phyloP scores from a whole-genome alignment of 2,797 vertebrate genomes.

The Mallotus villosus region DNA sequence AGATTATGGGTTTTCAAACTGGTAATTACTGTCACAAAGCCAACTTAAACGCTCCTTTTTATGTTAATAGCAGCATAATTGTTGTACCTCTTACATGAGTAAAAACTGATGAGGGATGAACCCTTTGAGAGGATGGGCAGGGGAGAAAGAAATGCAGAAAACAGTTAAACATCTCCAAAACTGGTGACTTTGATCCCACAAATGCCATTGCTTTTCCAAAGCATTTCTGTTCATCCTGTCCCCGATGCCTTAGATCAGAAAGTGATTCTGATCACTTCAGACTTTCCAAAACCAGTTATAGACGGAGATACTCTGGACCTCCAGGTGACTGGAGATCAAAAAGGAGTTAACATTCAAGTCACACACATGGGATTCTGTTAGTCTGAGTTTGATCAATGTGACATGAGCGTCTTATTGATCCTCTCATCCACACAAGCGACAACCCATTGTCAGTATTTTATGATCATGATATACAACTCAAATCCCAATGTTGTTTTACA shows the following conservation, averaged over 20 bases:
- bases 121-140: too few species aligned
- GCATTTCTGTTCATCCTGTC: too few species aligned
- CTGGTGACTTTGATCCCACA: too few species aligned
- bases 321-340: too few species aligned
- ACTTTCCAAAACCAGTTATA: too few species aligned
- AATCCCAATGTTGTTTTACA: constrained; percentile 9
- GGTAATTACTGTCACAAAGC: constrained; percentile 48
- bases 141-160: too few species aligned
- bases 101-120: too few species aligned
- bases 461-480: constrained; percentile 24
- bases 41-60: constrained; percentile 39
- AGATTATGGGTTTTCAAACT: constrained; percentile 52
- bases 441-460: constrained; percentile 31
- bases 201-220: too few species aligned
- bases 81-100: background rate
- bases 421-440: constrained; percentile 31
- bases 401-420: constrained; percentile 40
- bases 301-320: too few species aligned
- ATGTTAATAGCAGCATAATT: constrained; percentile 39
- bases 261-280: too few species aligned
- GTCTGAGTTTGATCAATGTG: constrained; percentile 47
- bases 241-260: too few species aligned
- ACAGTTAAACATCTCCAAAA: too few species aligned
- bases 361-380: background rate
- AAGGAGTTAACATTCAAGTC: constrained; percentile 21